phyloP scores from a whole-genome alignment of 2,888 invertebrate species.

The Loripinus fragilis region DNA sequence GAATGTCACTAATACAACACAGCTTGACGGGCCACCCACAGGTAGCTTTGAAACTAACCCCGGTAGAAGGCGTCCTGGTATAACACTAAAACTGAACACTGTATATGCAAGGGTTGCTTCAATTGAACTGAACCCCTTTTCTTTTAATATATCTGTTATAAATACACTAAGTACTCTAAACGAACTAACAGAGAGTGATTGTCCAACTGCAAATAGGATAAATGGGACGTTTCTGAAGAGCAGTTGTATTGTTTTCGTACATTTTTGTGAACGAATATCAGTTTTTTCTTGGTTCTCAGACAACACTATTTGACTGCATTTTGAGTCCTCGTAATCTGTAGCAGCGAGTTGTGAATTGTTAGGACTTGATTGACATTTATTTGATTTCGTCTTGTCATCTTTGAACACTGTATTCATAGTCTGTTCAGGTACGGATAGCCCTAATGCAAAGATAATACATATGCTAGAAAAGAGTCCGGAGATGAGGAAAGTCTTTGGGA shows the following conservation, averaged over 20 bases:
- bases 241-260: background rate
- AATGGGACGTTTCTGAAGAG: background rate
- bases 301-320: no score
- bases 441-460: no score
- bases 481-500: background rate
- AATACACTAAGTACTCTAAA: background rate
- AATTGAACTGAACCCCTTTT: background rate
- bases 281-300: no score
- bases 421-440: no score
- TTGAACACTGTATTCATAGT: no score
- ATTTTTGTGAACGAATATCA: no score
- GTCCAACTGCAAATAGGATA: background rate
- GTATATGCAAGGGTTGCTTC: background rate
- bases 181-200: background rate
- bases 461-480: background rate
- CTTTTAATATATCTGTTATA: background rate
- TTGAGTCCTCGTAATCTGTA: no score
- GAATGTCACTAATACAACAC: background rate
- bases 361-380: no score
- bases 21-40: background rate
- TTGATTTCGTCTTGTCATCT: no score
- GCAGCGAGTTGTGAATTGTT: no score
- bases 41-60: background rate
- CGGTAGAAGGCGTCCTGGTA: background rate
- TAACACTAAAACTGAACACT: background rate